Conservation (phyloP, 2,113 vertebrate genomes). For the Pithys albifrons region DNA sequence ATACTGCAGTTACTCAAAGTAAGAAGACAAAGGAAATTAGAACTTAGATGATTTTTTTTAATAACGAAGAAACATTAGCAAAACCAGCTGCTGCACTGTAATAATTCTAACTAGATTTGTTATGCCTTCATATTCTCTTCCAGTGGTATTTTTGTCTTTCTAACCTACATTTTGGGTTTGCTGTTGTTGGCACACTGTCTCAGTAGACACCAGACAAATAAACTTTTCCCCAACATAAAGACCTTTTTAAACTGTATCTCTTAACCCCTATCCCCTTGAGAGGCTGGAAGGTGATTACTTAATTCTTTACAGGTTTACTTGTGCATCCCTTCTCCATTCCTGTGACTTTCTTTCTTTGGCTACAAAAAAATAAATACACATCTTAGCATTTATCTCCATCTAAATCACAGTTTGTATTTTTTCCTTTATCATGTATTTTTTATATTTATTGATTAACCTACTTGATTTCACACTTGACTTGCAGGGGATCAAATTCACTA, state of each 20-base stretch:
- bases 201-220: constrained; percentile 32
- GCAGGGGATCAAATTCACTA: background rate
- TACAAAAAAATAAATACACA: background rate
- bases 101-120: constrained; percentile 40
- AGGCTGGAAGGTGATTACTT: background rate
- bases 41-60: constrained; percentile 25
- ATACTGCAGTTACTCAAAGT: constrained; percentile 12
- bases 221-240: constrained; percentile 17
- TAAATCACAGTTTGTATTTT: background rate
- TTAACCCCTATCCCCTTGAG: background rate
- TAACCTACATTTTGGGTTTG: background rate
- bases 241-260: constrained; percentile 4
- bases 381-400: background rate
- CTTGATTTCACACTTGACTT: background rate
- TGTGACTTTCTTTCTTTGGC: background rate
- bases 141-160: background rate
- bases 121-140: constrained; percentile 9
- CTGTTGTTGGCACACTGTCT: constrained; percentile 39
- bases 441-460: background rate
- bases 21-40: constrained; percentile 65
- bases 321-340: background rate
- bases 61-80: constrained; percentile 30
- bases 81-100: constrained; percentile 52
- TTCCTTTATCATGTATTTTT: background rate
- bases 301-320: constrained; percentile 19